These are phyloP conservation scores for Eucera pruinosa DNA, from an alignment of 2,888 invertebrate species.

Conservation along the genomic window DNA sequence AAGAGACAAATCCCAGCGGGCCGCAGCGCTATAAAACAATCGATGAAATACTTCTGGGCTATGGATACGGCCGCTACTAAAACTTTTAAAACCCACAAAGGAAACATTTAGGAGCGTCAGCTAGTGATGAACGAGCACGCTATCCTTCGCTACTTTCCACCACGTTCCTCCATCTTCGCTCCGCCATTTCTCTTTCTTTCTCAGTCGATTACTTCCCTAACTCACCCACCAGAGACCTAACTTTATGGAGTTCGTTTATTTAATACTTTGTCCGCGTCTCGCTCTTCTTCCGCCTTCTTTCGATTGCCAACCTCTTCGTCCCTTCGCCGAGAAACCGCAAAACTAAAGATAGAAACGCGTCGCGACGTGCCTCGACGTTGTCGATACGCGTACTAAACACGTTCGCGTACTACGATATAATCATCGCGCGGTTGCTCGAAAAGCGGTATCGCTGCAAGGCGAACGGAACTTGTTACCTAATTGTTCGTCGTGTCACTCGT, in stretches of 20 bases:
- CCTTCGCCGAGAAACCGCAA: too few relatives aligned
- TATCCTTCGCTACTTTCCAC: constrained; percentile 10
- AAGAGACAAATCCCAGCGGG: constrained; percentile 56
- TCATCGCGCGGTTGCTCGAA: too few relatives aligned
- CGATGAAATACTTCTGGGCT: constrained; percentile 55
- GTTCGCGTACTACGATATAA: too few relatives aligned
- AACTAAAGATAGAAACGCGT: too few relatives aligned
- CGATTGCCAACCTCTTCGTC: not conserved
- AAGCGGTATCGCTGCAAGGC: too few relatives aligned
- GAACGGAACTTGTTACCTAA: too few relatives aligned
- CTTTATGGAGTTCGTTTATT: constrained; percentile 33
- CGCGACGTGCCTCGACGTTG: too few relatives aligned
- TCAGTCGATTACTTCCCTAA: constrained; percentile 54
- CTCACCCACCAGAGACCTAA: constrained; percentile 33
- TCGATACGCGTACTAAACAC: too few relatives aligned
- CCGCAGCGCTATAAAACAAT: constrained; percentile 63
- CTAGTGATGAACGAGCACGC: constrained; percentile 55
- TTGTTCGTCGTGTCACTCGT: too few relatives aligned
- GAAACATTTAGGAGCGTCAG: constrained; percentile 62
- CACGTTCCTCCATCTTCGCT: constrained; percentile 32
- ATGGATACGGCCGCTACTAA: constrained; percentile 47
- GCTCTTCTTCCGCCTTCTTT: not conserved
- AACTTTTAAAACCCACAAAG: constrained; percentile 71
- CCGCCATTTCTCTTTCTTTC: constrained; percentile 45
- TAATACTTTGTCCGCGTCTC: constrained; percentile 6